Percentiles rank a stretch among this genome's conserved stretches.
Conservation (phyloP, 2,888 invertebrate genomes). For the Scelioninae gen. 1 region DNA sequence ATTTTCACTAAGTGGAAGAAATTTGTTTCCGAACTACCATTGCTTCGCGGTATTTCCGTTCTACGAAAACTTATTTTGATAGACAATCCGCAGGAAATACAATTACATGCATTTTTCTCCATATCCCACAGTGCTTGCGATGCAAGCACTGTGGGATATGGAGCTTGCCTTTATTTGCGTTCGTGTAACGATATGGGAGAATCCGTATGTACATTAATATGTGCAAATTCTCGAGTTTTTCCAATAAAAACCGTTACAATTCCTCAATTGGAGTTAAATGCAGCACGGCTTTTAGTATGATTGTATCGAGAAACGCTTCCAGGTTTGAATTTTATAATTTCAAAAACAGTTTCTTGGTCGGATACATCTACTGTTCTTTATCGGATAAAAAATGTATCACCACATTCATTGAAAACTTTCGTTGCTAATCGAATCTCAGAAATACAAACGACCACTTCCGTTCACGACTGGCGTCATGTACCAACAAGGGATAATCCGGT, state of each 20-base stretch:
- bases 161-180: no score
- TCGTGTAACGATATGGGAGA: neutral
- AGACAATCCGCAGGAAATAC: neutral
- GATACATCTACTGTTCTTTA: neutral
- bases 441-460: neutral
- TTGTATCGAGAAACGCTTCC: neutral
- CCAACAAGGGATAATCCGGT: slow-evolving; percentile 67
- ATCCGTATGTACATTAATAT: neutral
- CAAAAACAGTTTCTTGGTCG: neutral
- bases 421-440: neutral
- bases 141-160: neutral
- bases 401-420: neutral
- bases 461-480: no score
- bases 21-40: no score
- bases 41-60: neutral
- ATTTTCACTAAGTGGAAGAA: neutral
- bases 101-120: slow-evolving; percentile 14
- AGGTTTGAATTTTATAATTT: neutral
- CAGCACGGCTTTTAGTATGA: neutral
- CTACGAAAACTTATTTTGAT: neutral
- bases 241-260: neutral
- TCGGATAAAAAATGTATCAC: neutral
- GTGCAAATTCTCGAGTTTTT: neutral
- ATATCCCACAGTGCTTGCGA: no score
- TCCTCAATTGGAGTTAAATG: no score